Evolutionary conservation across 2,888 invertebrate species (phyloP).

Genomic region (Chymomyza procnemis): DNA sequence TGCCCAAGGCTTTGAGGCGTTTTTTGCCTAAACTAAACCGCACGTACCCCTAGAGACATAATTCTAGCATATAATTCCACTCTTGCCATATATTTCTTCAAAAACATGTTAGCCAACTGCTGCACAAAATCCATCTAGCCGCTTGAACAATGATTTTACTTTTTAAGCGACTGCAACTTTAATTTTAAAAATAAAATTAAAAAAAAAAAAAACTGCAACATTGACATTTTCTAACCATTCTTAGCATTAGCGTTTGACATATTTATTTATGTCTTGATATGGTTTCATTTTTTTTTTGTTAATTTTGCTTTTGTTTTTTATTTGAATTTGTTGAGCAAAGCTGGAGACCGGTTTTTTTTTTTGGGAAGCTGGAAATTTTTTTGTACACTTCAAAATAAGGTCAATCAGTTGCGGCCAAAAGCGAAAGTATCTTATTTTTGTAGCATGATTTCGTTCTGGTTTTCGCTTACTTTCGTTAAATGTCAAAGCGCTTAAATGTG

Average conservation of each 20-base stretch:
- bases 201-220: conserved; percentile 16
- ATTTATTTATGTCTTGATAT: background rate
- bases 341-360: conserved; percentile 48
- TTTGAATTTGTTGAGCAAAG: conserved; percentile 23
- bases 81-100: too few species aligned
- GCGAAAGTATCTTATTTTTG: conserved; percentile 40
- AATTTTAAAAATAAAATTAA: background rate
- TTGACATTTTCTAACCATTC: conserved; percentile 10
- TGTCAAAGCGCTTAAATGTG: background rate
- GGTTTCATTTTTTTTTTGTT: background rate
- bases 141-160: too few species aligned
- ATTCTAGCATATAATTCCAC: too few species aligned
- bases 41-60: too few species aligned
- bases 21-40: too few species aligned
- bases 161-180: too few species aligned
- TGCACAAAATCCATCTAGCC: too few species aligned
- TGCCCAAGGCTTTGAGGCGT: too few species aligned
- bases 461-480: conserved; percentile 1
- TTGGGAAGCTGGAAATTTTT: conserved; percentile 45
- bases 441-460: background rate
- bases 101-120: too few species aligned
- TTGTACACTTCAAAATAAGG: conserved; percentile 49
- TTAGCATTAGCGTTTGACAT: background rate
- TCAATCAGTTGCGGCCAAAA: conserved; percentile 45
- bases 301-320: conserved; percentile 24